phyloP scores from a whole-genome alignment of 2,113 vertebrate species.

The Piaya cayana region DNA sequence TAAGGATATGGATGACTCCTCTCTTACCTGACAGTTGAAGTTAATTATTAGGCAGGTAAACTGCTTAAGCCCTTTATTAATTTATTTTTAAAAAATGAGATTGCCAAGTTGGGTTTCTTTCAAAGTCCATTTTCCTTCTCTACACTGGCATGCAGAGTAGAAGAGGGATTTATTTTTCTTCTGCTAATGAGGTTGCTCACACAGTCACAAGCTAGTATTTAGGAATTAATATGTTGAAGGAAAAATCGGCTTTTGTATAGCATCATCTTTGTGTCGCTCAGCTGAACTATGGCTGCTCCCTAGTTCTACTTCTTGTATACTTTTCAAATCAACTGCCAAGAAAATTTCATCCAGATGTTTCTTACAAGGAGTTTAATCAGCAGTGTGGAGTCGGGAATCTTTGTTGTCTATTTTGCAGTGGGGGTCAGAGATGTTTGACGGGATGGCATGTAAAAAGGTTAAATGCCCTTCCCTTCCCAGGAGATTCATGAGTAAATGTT shows the following conservation, averaged over 20 bases:
- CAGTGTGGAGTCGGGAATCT: background rate
- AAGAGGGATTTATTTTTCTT: background rate
- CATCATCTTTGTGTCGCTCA: slow-evolving; percentile 25
- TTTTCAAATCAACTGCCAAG: slow-evolving; percentile 51
- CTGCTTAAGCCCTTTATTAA: background rate
- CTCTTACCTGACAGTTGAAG: background rate
- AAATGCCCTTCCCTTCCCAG: slow-evolving; percentile 34
- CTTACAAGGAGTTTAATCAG: slow-evolving; percentile 10
- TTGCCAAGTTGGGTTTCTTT: background rate
- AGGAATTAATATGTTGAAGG: background rate
- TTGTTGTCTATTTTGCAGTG: background rate
- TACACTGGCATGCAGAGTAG: background rate
- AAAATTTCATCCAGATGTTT: slow-evolving; percentile 61
- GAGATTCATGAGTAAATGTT: slow-evolving; percentile 36
- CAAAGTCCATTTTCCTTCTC: background rate
- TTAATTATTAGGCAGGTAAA: background rate
- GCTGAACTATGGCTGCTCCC: slow-evolving; percentile 43
- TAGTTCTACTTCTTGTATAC: slow-evolving; percentile 38
- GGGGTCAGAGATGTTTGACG: background rate
- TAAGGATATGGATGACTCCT: background rate
- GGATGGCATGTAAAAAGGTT: slow-evolving; percentile 17
- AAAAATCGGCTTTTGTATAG: slow-evolving; percentile 40
- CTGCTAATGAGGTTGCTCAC: background rate
- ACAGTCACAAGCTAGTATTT: slow-evolving; percentile 5
- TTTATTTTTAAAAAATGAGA: background rate